A percentile compares a stretch with the other conserved stretches of the same genome.
Conservation (phyloP, 2,113 vertebrate species). For the Cavia aperea region DNA sequence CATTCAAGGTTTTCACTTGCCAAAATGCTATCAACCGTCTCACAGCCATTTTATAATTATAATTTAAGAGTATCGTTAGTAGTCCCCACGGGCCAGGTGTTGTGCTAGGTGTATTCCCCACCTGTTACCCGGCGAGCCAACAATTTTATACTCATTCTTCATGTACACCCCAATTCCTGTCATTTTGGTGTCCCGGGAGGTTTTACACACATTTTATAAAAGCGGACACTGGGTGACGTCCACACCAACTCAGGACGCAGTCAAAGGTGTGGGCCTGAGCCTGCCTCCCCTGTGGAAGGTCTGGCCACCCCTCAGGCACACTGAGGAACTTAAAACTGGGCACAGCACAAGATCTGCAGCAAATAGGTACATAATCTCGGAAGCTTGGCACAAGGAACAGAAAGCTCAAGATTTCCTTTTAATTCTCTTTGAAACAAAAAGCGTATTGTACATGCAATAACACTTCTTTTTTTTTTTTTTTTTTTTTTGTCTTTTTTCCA, state of each 20-base stretch:
- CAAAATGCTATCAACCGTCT: neutral
- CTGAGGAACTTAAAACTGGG: neutral
- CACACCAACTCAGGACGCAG: neutral
- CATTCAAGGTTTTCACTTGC: neutral
- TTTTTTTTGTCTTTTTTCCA: no score
- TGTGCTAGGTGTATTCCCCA: neutral
- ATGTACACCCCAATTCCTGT: neutral
- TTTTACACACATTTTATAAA: neutral
- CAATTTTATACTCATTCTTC: neutral
- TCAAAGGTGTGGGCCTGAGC: fast-evolving
- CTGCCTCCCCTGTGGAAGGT: neutral
- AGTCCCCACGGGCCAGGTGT: neutral
- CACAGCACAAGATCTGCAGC: neutral
- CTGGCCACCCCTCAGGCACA: neutral
- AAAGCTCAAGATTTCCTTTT: neutral
- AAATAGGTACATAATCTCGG: neutral
- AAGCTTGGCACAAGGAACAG: neutral
- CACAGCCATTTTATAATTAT: neutral
- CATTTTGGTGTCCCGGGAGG: neutral
- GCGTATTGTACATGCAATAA: neutral
- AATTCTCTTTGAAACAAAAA: neutral
- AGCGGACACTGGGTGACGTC: neutral
- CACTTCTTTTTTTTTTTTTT: no score
- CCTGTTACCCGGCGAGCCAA: neutral
- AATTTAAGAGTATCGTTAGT: neutral